Evolutionary conservation across 1,140 invertebrate genomes (phyloP).

Genomic region (Drosophila erecta): DNA sequence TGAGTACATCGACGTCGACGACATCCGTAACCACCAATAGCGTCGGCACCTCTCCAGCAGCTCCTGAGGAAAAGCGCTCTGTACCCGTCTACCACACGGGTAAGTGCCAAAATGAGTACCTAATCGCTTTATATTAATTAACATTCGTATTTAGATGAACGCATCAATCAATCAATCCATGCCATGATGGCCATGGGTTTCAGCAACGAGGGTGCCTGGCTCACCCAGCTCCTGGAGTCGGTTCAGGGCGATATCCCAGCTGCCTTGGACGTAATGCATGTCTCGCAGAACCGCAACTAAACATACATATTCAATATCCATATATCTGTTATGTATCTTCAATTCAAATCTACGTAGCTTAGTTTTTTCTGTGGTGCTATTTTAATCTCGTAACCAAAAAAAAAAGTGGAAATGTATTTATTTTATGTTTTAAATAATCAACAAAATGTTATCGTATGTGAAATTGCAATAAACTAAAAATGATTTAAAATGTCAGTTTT

Average conservation of each 20-base stretch:
- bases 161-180: constrained; percentile 87
- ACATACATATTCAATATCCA: neutral
- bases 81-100: constrained; percentile 64
- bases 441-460: constrained; percentile 39
- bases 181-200: constrained; percentile 94
- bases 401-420: constrained; percentile 12
- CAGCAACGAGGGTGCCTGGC: constrained; percentile 88
- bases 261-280: constrained; percentile 88
- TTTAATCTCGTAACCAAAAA: constrained; percentile 11
- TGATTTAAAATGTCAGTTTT: neutral
- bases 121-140: neutral
- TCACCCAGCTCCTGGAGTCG: constrained; percentile 86
- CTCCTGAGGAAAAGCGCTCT: constrained; percentile 53
- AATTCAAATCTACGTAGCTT: constrained; percentile 34
- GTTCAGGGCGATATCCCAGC: constrained; percentile 89
- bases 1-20: constrained; percentile 66
- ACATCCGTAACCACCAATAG: constrained; percentile 58
- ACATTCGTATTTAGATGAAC: constrained; percentile 84
- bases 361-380: constrained; percentile 29
- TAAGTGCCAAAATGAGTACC: constrained; percentile 18
- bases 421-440: constrained; percentile 52
- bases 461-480: constrained; percentile 25
- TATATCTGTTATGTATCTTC: constrained; percentile 26
- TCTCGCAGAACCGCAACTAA: constrained; percentile 69
- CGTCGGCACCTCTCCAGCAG: constrained; percentile 53